Evolutionary conservation across 2,113 vertebrate genomes (phyloP), one percentile per base, ranked within the genome.

Genomic region (Cariama cristata): DNA sequence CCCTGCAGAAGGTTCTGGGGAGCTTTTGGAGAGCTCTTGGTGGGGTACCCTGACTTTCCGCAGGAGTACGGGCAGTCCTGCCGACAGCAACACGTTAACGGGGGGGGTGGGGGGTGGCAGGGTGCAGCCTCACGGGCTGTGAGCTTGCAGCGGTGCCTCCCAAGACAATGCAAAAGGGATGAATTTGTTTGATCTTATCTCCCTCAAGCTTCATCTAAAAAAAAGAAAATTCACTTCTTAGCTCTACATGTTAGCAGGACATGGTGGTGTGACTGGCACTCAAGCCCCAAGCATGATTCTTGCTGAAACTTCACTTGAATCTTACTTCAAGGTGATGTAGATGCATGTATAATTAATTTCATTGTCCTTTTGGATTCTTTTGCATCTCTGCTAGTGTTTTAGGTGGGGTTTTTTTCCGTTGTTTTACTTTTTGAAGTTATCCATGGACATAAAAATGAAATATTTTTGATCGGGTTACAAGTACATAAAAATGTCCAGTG

Each of bases 381-480:
- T 52, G 6, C 12, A 44, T 64, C 30, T 84, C 64, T 84, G 55
- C 18, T 52, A 68, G 52, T 59, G 28, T 66, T 68, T 59, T 19
- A 19, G 11, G 12, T 33, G 16, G 20, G 0, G 0, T 32, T 32
- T 66, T 69, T n/a, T 81, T 7, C 12, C 80, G 24, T 83, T 76
- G 42, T 83, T 93, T 86, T 56, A 32, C 13, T 67, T 52, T 64
- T 91, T 9, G 2, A 94, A 95, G 27, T 93, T 80, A 76, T 83
- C 50, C n/a, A 62, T n/a, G 14, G 27, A 26, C 44, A 74, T 90
- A 81, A 91, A 94, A 91, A 71, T 73, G 38, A 93, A 94, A 40
- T 92, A 56, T 66, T 86, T 96, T 93, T 91, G 8, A 63, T 87
- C 12, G 9, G 64, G 60, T 94, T 89, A 86, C 35, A 95, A 92